phyloP scores from a whole-genome alignment of 2,113 vertebrate species.

The Xiphophorus couchianus region DNA sequence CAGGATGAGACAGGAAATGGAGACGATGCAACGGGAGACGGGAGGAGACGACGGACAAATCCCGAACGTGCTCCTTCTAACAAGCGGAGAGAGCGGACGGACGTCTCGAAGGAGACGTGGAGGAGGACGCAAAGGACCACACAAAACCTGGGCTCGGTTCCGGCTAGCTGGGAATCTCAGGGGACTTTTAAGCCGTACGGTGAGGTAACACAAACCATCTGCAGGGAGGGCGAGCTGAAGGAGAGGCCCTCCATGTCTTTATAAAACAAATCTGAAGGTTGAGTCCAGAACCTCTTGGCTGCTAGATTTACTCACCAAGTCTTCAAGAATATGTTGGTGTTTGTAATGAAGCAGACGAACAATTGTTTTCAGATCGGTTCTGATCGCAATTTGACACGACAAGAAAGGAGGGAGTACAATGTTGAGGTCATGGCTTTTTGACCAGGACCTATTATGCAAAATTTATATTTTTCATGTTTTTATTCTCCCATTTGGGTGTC shows the following conservation, averaged over 20 bases:
- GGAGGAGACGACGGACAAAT: constrained; percentile 21
- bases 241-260: constrained; percentile 30
- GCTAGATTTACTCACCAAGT: constrained; percentile 12
- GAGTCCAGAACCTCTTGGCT: constrained; percentile 6
- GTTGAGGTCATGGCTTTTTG: neutral
- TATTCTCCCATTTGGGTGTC: no score
- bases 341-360: neutral
- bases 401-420: neutral
- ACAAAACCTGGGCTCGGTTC: constrained; percentile 57
- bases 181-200: constrained; percentile 51
- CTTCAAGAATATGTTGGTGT: neutral
- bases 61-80: neutral
- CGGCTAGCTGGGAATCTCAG: constrained; percentile 38
- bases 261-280: constrained; percentile 36
- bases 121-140: constrained; percentile 55
- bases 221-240: constrained; percentile 30
- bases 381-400: neutral
- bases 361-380: neutral
- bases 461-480: no score
- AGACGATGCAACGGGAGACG: neutral
- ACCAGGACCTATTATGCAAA: no score
- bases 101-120: constrained; percentile 21
- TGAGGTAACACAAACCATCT: constrained; percentile 73
- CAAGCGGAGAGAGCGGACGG: neutral
- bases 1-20: neutral